Base-by-base conservation (phyloP, 2,888 invertebrate species). In the Ypsolopha scabrella region DNA sequence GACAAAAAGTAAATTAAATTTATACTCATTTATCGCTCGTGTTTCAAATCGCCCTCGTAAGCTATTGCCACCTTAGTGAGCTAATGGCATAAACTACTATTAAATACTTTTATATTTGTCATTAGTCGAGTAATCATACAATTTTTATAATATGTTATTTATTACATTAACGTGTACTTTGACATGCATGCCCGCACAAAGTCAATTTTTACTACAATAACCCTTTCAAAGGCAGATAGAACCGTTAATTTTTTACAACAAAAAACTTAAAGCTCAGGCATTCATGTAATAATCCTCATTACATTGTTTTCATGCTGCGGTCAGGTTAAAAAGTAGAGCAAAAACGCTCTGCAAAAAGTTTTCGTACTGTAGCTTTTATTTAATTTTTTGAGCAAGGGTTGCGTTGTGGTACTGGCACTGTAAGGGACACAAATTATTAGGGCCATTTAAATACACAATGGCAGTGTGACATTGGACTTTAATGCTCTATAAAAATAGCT, bases 291-390 rank as follows among this genome's bases (percentile, higher is more conserved):
- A 68, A 76, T 67, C 66, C 67, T 60, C 65, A 62, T 58, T 63
- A 69, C 69, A 64, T 74, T 83, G 80, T 85, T 81, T 70, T 60
- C 62, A 67, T 68, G 75, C 73, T 82, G 85, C 64, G 85, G 85
- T 82, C 59, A 66, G 34, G 36, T 63, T 68, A 79, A 83, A 82
- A 85, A 83, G 58, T 79, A 60, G 77, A 79, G 81, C 79, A 83
- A 81, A 81, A 83, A 80, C 63, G 38, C 60, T 61, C 9, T 65
- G 67, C 68, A 68, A 74, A 70, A 68, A 62, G 61, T 58, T 59
- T 58, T 24, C 24, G 24, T 24, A 24, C 4, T 24, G 4, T 24
- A 24, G 60, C 60, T 62, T 70, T 13, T 13, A 37, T 47, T 13
- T 10, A 14, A n/a, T 38, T 74, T 67, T 68, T 65, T 64, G 10